These are phyloP conservation scores for Holocentrus rufus DNA, from an alignment of 2,797 vertebrate genomes.

Conservation along the genomic window DNA sequence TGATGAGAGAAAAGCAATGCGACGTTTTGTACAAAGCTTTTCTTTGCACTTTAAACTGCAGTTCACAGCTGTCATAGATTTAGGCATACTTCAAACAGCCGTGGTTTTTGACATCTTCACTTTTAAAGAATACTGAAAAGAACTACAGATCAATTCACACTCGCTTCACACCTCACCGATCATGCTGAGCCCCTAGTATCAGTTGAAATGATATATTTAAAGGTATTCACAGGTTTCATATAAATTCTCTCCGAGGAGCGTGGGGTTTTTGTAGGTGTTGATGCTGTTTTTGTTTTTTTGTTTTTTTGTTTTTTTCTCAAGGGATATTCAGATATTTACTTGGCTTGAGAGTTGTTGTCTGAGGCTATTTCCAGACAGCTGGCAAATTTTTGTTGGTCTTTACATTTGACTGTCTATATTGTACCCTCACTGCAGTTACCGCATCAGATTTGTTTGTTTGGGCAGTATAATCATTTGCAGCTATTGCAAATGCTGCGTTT, in stretches of 20 bases:
- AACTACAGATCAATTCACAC: slow-evolving; percentile 63
- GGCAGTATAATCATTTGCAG: slow-evolving; percentile 20
- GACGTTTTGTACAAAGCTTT: slow-evolving; percentile 53
- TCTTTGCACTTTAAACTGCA: slow-evolving; percentile 43
- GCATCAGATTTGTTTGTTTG: slow-evolving; percentile 21
- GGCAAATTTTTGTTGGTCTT: not conserved
- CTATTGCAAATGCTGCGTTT: slow-evolving; percentile 2
- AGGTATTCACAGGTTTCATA: slow-evolving; percentile 44
- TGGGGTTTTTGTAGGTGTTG: not conserved
- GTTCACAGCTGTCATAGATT: slow-evolving; percentile 65
- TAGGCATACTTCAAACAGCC: slow-evolving; percentile 55
- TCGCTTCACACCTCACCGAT: slow-evolving; percentile 63
- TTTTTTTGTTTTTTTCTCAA: too few relatives aligned
- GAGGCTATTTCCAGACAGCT: not conserved
- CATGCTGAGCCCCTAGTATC: slow-evolving; percentile 51
- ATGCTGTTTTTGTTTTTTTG: not conserved
- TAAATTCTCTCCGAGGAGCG: slow-evolving; percentile 20
- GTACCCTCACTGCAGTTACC: slow-evolving; percentile 26
- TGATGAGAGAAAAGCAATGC: slow-evolving; percentile 32
- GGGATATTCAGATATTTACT: not conserved
- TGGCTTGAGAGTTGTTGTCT: not conserved
- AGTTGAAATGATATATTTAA: slow-evolving; percentile 50
- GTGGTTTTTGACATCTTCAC: slow-evolving; percentile 57
- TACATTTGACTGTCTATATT: not conserved
- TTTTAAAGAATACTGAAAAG: slow-evolving; percentile 39